Conservation (phyloP, 2,888 invertebrate genomes). For the Schizotus pectinicornis region DNA sequence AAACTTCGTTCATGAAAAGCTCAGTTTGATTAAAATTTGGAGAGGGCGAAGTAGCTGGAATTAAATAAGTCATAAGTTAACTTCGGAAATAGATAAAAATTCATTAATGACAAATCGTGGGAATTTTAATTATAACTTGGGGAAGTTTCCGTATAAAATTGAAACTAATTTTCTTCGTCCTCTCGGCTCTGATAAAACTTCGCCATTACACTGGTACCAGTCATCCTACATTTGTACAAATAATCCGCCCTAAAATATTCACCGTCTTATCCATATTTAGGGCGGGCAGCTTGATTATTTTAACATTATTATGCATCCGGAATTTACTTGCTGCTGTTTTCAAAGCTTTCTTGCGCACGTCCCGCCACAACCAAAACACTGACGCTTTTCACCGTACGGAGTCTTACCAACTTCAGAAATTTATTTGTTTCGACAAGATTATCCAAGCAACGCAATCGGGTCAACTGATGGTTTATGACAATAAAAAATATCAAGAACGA, state of each 20-base stretch:
- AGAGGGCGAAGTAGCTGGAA: neutral
- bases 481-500: too few species aligned
- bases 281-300: neutral
- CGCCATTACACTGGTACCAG: slow-evolving; percentile 21
- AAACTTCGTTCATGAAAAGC: slow-evolving; percentile 11
- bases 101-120: slow-evolving; percentile 37
- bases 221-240: slow-evolving; percentile 19
- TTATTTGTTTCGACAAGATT: too few species aligned
- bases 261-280: too few species aligned
- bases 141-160: slow-evolving; percentile 28
- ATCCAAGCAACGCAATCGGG: too few species aligned
- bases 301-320: neutral
- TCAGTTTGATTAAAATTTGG: slow-evolving; percentile 19
- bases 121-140: slow-evolving; percentile 36
- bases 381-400: too few species aligned
- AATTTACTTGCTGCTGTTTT: too few species aligned
- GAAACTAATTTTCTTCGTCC: slow-evolving; percentile 32
- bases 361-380: too few species aligned
- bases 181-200: slow-evolving; percentile 25
- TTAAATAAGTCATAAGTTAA: slow-evolving; percentile 16
- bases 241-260: neutral
- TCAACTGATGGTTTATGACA: too few species aligned
- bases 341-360: too few species aligned
- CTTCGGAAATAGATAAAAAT: slow-evolving; percentile 34
- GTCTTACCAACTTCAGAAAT: too few species aligned